These are phyloP conservation scores for Scelioninae gen. 1 DNA, from an alignment of 2,888 invertebrate genomes.

Conservation along the genomic window DNA sequence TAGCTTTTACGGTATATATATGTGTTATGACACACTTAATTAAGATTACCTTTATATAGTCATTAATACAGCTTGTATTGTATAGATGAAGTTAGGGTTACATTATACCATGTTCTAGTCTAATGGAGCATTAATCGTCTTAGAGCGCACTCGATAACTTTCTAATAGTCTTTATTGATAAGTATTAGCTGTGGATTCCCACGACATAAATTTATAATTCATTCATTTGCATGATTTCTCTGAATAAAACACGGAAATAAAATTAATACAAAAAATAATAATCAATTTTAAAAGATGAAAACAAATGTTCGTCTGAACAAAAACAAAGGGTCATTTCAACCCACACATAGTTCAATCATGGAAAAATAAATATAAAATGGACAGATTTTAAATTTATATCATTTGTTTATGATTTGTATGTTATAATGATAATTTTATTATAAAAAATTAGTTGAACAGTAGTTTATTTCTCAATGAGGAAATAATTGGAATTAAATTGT, in stretches of 20 bases:
- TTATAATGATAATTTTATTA: too few relatives aligned
- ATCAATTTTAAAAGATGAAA: too few relatives aligned
- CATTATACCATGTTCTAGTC: slow-evolving; percentile 17
- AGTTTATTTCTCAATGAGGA: too few relatives aligned
- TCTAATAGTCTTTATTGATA: slow-evolving; percentile 9
- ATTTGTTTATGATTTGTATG: too few relatives aligned
- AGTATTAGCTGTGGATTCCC: neutral
- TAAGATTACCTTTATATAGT: slow-evolving; percentile 24
- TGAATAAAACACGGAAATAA: neutral
- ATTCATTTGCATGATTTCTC: neutral
- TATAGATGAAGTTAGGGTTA: slow-evolving; percentile 19
- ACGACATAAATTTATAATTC: neutral
- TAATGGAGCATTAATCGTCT: slow-evolving; percentile 39
- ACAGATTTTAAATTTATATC: too few relatives aligned
- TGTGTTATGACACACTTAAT: slow-evolving; percentile 9
- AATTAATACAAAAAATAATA: too few relatives aligned
- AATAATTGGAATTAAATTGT: too few relatives aligned
- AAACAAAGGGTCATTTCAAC: too few relatives aligned
- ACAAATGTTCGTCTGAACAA: too few relatives aligned
- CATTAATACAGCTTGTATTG: slow-evolving; percentile 18
- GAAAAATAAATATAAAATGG: too few relatives aligned
- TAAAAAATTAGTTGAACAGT: too few relatives aligned
- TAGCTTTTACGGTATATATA: neutral
- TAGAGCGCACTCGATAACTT: slow-evolving; percentile 16
- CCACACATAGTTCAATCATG: too few relatives aligned